Evolutionary conservation across 23 tunicate species (phyloP).

Genomic region (Oikopleura dioica): DNA sequence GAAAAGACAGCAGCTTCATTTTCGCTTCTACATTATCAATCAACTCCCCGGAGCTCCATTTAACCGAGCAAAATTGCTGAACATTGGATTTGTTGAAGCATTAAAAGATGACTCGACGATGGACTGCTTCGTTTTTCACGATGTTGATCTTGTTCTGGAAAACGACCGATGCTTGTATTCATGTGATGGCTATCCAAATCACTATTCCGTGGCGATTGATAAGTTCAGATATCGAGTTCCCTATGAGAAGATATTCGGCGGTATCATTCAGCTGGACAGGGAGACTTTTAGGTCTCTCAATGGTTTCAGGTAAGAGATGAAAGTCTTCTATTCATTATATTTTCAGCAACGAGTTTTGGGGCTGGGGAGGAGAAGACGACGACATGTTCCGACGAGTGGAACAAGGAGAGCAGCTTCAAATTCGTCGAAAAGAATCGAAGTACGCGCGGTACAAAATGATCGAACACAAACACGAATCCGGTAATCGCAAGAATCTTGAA

Average conservation of each 20-base stretch:
- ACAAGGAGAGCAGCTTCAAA: too few species aligned
- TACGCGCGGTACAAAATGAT: slow-evolving; percentile 10
- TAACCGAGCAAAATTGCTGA: slow-evolving; percentile 7
- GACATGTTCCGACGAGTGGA: not conserved
- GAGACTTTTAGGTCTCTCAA: not conserved
- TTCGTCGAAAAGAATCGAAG: not conserved
- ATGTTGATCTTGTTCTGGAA: not conserved
- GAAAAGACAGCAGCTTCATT: not conserved
- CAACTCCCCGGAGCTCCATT: not conserved
- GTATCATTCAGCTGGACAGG: not conserved
- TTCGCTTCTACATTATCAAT: slow-evolving; percentile 1
- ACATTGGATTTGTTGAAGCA: slow-evolving; percentile 3
- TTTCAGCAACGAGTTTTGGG: slow-evolving; percentile 4
- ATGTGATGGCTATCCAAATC: not conserved
- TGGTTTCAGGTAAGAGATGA: not conserved
- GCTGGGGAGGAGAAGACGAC: slow-evolving; percentile 14
- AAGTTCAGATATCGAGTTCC: not conserved
- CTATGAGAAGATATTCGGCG: not conserved
- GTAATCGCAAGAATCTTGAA: not conserved
- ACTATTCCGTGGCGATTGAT: slow-evolving; percentile 9
- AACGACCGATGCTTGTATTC: not conserved
- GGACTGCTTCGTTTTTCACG: slow-evolving; percentile 11
- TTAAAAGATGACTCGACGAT: not conserved
- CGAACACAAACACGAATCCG: not conserved
- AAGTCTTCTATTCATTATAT: not conserved